phyloP scores from a whole-genome alignment of 2,797 vertebrate genomes.

The Fringilla coelebs region DNA sequence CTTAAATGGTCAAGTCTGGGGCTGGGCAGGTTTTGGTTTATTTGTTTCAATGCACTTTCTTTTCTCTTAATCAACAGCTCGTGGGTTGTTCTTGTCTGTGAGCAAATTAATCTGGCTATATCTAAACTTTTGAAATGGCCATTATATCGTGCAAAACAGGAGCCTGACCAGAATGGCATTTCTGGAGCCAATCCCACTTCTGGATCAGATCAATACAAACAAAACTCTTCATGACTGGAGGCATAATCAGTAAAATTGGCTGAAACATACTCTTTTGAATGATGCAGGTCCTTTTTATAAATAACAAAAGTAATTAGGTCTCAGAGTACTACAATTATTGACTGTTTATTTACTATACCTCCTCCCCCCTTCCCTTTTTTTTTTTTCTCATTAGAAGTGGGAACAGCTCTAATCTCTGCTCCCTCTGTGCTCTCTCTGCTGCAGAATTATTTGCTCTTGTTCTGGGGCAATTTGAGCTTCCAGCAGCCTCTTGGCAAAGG shows the following conservation, averaged over 20 bases:
- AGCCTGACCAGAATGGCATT: background rate
- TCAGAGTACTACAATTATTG: background rate
- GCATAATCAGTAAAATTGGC: background rate
- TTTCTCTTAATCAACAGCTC: background rate
- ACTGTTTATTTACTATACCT: background rate
- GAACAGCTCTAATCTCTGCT: background rate
- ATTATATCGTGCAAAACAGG: background rate
- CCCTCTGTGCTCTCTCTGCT: background rate
- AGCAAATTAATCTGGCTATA: background rate
- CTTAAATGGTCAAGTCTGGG: background rate
- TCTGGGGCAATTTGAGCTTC: background rate
- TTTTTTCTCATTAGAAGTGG: background rate
- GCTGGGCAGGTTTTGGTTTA: background rate
- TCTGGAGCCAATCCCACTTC: background rate
- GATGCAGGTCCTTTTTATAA: background rate
- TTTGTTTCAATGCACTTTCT: background rate
- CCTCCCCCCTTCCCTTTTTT: rapidly evolving
- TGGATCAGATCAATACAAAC: constrained; percentile 20
- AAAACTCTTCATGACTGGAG: background rate
- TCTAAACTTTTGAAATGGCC: background rate
- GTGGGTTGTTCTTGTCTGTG: background rate
- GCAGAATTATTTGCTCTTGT: background rate
- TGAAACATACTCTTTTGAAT: background rate
- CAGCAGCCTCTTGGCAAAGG: background rate
- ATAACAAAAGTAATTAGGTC: constrained; percentile 1